These are phyloP conservation scores for Priapulus caudatus DNA, from an alignment of 2,888 invertebrate genomes.

Conservation along the genomic window DNA sequence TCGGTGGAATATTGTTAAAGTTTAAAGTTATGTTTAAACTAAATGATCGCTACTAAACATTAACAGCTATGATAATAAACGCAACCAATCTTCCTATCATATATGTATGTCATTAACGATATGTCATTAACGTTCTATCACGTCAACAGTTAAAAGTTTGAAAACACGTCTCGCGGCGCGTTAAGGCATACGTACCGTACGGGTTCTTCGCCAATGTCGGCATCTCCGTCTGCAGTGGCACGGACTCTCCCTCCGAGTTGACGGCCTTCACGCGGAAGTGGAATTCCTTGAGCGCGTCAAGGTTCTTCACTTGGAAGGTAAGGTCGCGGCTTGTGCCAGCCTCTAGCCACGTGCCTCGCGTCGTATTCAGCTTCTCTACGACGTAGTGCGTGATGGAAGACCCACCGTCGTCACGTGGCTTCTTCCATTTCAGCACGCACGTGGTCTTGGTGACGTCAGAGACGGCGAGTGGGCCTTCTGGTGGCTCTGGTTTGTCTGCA, in stretches of 20 bases:
- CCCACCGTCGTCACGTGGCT: conserved; percentile 92
- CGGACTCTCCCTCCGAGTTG: conserved; percentile 23
- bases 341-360: conserved; percentile 77
- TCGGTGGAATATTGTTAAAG: too few species aligned
- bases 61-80: too few species aligned
- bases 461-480: conserved; percentile 82
- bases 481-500: conserved; percentile 56
- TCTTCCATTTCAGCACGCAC: conserved; percentile 83
- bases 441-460: conserved; percentile 78
- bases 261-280: conserved; percentile 38
- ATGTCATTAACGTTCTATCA: too few species aligned
- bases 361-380: conserved; percentile 81
- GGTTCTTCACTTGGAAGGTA: conserved; percentile 31
- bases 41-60: too few species aligned
- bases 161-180: too few species aligned
- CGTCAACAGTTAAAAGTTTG: too few species aligned
- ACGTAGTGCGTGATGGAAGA: conserved; percentile 82
- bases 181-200: too few species aligned
- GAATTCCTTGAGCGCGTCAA: conserved; percentile 34
- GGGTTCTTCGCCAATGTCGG: conserved; percentile 39
- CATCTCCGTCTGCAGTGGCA: conserved; percentile 31
- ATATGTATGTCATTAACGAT: too few species aligned
- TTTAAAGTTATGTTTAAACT: too few species aligned
- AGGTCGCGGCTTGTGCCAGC: conserved; percentile 46
- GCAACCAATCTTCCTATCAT: too few species aligned